Percentiles rank a stretch among this genome's conserved stretches.
Conservation (phyloP, 2,113 vertebrate species). For the Poecile atricapillus region DNA sequence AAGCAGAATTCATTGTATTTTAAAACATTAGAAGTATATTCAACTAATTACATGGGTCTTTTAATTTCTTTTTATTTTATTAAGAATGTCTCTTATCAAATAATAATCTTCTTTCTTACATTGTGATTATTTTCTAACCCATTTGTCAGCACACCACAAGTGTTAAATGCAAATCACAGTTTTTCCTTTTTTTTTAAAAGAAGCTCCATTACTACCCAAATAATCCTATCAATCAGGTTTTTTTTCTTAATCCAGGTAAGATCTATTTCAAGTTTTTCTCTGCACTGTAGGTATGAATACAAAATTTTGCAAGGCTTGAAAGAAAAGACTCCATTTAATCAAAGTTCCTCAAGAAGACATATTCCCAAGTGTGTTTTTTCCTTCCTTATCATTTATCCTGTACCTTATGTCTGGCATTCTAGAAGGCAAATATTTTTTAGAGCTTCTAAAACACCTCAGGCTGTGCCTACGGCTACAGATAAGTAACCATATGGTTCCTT, state of each 20-base stretch:
- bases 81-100: neutral
- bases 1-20: neutral
- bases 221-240: neutral
- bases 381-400: neutral
- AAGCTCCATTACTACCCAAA: neutral
- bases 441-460: conserved; percentile 47
- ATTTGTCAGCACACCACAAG: neutral
- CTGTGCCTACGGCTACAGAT: conserved; percentile 27
- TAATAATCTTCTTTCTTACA: neutral
- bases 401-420: neutral
- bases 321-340: neutral
- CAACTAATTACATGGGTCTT: neutral
- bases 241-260: neutral
- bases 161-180: neutral
- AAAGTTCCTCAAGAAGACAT: neutral
- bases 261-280: neutral
- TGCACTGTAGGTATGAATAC: neutral
- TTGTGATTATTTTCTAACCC: neutral
- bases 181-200: neutral
- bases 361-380: neutral
- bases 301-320: neutral
- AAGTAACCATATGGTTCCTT: conserved; percentile 41
- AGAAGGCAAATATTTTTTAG: conserved; percentile 40
- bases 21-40: neutral
- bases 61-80: neutral